phyloP scores from a whole-genome alignment of 2,888 invertebrate genomes.

The Athetis lepigone region DNA sequence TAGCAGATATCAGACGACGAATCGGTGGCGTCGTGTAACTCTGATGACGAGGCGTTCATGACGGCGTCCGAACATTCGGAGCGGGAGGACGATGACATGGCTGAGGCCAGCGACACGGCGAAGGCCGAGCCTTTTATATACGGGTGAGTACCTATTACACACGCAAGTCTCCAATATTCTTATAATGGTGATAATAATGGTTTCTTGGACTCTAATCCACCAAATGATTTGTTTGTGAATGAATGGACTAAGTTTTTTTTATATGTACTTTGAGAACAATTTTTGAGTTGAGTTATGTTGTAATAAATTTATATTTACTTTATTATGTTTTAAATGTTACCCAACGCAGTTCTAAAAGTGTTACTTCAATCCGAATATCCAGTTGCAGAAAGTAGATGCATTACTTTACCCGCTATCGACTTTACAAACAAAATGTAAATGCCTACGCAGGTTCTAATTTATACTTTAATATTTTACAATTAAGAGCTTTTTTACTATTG shows the following conservation, averaged over 20 bases:
- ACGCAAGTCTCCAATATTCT: too few relatives aligned
- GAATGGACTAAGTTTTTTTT: too few relatives aligned
- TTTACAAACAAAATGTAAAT: constrained; percentile 7
- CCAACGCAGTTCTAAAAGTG: constrained; percentile 3
- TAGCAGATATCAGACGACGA: constrained; percentile 86
- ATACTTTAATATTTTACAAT: too few relatives aligned
- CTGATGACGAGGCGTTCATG: constrained; percentile 86
- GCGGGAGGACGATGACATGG: constrained; percentile 83
- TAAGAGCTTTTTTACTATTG: too few relatives aligned
- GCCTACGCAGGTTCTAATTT: constrained; percentile 24
- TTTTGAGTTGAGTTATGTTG: too few relatives aligned
- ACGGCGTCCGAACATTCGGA: constrained; percentile 91
- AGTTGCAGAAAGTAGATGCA: neutral
- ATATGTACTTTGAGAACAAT: too few relatives aligned
- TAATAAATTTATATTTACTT: too few relatives aligned
- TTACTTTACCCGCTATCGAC: constrained; percentile 18
- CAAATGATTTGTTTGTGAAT: too few relatives aligned
- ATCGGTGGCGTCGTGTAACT: constrained; percentile 76
- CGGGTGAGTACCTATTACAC: constrained; percentile 91
- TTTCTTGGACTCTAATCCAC: too few relatives aligned
- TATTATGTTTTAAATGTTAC: too few relatives aligned
- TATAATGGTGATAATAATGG: too few relatives aligned
- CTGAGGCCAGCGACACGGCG: constrained; percentile 87
- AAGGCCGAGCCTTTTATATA: constrained; percentile 91
- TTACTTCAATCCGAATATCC: constrained; percentile 34